Base-by-base conservation (phyloP, 1,140 invertebrate genomes). In the Hycleus phaleratus region DNA sequence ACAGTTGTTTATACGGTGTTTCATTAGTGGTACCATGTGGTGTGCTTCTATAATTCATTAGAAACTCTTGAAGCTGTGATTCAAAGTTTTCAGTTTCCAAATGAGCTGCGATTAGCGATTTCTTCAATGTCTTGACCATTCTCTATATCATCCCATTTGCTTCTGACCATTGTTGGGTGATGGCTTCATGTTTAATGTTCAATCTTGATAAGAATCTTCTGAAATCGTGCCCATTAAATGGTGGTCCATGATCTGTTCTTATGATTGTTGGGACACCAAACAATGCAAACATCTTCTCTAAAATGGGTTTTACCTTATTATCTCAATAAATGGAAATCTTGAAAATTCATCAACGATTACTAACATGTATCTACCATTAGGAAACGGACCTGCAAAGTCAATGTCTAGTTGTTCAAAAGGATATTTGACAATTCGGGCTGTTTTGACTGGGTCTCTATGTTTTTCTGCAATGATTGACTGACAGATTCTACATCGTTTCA, bases 231-330 rank as follows among this genome's bases (percentile, higher is more conserved):
- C 62, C 64, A 18, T 61, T 69, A 32, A 73, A 72, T n/a, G 67
- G 63, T 8, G 65, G 59, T n/a, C 68, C 69, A 56, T 71, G 69
- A 55, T 72, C 69, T 26, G 61, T 68, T 24, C 70, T 63, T 1
- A 73, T 25, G 0, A 61, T 66, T 58, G 68, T 49, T 38, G 68
- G 66, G 32, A 67, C 61, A 7, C 66, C 69, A 49, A 60, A 56
- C 18, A 11, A 48, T n/a, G n/a, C n/a, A n/a, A n/a, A n/a, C n/a
- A n/a, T 58, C 46, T 44, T 44, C 9, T 50, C 25, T 9, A 58
- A 46, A 7, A 58, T 40, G 46, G 49, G 6, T 47, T 52, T 40
- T 44, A 59, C 11, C 6, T 46, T 10, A 2, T 42, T 11, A 47
- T 32, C 32, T 59, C 45, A 10, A 26, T 45, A 40, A 59, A 39